A percentile compares a stretch with the other conserved stretches of the same genome.
Evolutionary conservation across 2,113 vertebrate genomes (phyloP).

Genomic region (Hirundichthys speculiger): DNA sequence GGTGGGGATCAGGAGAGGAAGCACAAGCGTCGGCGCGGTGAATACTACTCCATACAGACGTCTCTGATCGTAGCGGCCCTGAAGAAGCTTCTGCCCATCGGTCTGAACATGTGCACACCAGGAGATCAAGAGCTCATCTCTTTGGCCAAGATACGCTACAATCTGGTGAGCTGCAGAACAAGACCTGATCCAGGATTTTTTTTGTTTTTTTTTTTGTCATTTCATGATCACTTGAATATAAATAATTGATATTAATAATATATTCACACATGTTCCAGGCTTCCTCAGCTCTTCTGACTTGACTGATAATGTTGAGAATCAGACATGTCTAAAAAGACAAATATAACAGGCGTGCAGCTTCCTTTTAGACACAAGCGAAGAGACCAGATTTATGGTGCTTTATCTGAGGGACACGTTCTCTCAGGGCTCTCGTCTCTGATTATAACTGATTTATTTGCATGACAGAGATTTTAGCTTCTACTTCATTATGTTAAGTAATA

Average conservation of each 20-base stretch:
- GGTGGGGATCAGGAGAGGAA: constrained; percentile 92
- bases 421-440: too few relatives aligned
- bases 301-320: too few relatives aligned
- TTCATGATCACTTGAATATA: too few relatives aligned
- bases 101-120: constrained; percentile 97
- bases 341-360: not conserved
- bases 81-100: constrained; percentile 98
- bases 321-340: not conserved
- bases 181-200: not conserved
- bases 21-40: constrained; percentile 89
- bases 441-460: too few relatives aligned
- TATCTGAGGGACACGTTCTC: too few relatives aligned
- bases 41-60: constrained; percentile 95
- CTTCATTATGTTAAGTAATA: too few relatives aligned
- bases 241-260: too few relatives aligned
- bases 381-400: not conserved
- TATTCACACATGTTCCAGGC: too few relatives aligned
- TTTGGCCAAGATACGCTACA: constrained; percentile 91
- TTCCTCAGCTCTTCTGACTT: too few relatives aligned
- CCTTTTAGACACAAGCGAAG: not conserved
- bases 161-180: constrained; percentile 80
- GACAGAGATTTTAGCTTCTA: too few relatives aligned
- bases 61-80: constrained; percentile 94
- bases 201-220: too few relatives aligned
- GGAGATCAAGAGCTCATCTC: constrained; percentile 97